phyloP scores from a whole-genome alignment of 2,797 vertebrate genomes.

The Ptychadena robeensis region DNA sequence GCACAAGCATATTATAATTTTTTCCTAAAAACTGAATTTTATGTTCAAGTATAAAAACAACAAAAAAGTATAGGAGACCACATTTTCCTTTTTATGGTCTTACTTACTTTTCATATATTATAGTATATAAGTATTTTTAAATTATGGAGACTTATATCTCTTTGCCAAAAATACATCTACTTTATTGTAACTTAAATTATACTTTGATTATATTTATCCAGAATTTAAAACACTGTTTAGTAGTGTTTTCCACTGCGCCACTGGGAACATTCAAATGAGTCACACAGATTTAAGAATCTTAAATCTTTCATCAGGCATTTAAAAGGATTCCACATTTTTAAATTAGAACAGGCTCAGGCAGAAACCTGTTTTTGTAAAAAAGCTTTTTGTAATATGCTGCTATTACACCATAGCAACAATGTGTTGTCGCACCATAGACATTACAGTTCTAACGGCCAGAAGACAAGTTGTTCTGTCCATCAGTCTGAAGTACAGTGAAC shows the following conservation, averaged over 20 bases:
- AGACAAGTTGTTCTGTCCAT: background rate
- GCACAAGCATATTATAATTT: too few species aligned
- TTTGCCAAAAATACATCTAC: too few species aligned
- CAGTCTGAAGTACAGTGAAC: background rate
- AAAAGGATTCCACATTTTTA: background rate
- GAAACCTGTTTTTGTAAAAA: background rate
- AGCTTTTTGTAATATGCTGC: background rate
- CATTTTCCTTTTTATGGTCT: too few species aligned
- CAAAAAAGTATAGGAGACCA: too few species aligned
- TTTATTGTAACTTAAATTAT: too few species aligned
- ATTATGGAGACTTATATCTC: too few species aligned
- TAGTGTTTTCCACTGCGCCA: background rate
- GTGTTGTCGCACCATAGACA: background rate
- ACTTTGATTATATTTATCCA: background rate
- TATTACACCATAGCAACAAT: background rate
- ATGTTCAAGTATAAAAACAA: background rate
- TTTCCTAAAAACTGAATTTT: background rate
- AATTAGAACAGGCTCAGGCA: conserved; percentile 21
- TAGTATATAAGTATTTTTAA: too few species aligned
- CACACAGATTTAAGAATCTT: background rate
- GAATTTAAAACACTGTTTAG: background rate
- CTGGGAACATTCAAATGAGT: background rate
- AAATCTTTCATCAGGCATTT: background rate
- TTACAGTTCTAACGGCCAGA: background rate
- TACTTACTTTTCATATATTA: too few species aligned